Evolutionary conservation across 2,888 invertebrate species (phyloP).

Genomic region (Drosophila formosana): DNA sequence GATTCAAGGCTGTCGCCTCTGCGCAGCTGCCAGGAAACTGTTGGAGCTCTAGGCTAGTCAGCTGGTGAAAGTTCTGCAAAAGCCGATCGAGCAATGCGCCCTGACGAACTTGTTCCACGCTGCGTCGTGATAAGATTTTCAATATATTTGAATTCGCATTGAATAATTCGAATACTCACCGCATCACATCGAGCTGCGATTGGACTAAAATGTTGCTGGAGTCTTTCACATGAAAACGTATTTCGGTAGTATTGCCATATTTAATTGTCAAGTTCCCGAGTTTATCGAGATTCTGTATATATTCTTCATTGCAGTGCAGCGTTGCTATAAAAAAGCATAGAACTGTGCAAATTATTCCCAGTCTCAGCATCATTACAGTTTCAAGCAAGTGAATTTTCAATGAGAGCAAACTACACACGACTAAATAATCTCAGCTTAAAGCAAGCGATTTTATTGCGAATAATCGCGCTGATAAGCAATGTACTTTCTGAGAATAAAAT

Average conservation of each 20-base stretch:
- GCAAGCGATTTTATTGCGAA: constrained; percentile 6
- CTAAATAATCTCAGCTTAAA: not conserved
- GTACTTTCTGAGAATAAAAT: constrained; percentile 6
- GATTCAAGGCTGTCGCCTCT: constrained; percentile 44
- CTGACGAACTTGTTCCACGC: constrained; percentile 27
- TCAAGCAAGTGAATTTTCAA: not conserved
- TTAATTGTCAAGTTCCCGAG: constrained; percentile 23
- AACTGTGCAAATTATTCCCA: not conserved
- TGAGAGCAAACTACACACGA: constrained; percentile 1
- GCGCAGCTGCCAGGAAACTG: constrained; percentile 61
- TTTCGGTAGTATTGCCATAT: constrained; percentile 32
- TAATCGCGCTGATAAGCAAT: constrained; percentile 13
- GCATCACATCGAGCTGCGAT: constrained; percentile 13
- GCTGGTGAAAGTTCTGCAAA: not conserved
- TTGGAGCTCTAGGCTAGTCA: constrained; percentile 1
- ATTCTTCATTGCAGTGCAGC: not conserved
- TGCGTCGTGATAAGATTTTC: not conserved
- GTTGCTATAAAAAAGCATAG: not conserved
- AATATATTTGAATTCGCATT: not conserved
- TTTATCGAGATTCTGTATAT: not conserved
- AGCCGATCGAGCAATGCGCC: constrained; percentile 19
- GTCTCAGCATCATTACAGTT: constrained; percentile 6
- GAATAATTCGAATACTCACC: constrained; percentile 11
- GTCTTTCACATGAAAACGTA: constrained; percentile 18
- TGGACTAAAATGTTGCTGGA: not conserved